phyloP scores from a whole-genome alignment of 2,888 invertebrate species.

The Cephalotes varians region DNA sequence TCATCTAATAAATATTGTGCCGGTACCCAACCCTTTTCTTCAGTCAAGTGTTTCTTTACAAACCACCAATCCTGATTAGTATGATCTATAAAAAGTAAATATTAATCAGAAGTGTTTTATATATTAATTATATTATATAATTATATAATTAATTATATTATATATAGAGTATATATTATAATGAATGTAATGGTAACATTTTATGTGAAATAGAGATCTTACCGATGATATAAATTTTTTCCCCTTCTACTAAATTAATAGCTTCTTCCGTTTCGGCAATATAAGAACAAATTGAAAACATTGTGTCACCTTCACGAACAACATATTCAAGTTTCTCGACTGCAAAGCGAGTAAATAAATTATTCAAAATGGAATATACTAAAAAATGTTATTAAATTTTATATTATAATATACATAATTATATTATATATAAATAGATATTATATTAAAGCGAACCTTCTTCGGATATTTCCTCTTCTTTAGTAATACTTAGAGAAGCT shows the following conservation, averaged over 20 bases:
- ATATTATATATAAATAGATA: neutral
- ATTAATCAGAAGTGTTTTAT: neutral
- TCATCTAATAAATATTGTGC: slow-evolving; percentile 95
- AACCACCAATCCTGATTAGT: slow-evolving; percentile 97
- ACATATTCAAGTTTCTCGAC: slow-evolving; percentile 85
- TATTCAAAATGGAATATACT: slow-evolving; percentile 21
- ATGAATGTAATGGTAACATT: neutral
- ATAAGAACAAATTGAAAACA: slow-evolving; percentile 94
- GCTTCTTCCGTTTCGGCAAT: slow-evolving; percentile 95
- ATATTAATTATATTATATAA: neutral
- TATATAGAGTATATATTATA: slow-evolving; percentile 1
- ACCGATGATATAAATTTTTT: slow-evolving; percentile 94
- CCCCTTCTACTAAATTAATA: slow-evolving; percentile 95
- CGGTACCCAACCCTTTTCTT: slow-evolving; percentile 98
- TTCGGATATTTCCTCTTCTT: slow-evolving; percentile 89
- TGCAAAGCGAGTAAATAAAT: slow-evolving; percentile 54
- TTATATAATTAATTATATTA: too few species aligned
- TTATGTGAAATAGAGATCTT: slow-evolving; percentile 69
- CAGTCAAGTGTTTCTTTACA: slow-evolving; percentile 94
- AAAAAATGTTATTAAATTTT: slow-evolving; percentile 20
- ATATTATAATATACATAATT: neutral
- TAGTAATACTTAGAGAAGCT: slow-evolving; percentile 90
- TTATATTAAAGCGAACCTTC: slow-evolving; percentile 81
- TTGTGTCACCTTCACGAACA: slow-evolving; percentile 91
- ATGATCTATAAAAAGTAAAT: slow-evolving; percentile 87